These are phyloP conservation scores for Leptinotarsa tumamoca DNA, from an alignment of 2,888 invertebrate genomes.

Conservation along the genomic window DNA sequence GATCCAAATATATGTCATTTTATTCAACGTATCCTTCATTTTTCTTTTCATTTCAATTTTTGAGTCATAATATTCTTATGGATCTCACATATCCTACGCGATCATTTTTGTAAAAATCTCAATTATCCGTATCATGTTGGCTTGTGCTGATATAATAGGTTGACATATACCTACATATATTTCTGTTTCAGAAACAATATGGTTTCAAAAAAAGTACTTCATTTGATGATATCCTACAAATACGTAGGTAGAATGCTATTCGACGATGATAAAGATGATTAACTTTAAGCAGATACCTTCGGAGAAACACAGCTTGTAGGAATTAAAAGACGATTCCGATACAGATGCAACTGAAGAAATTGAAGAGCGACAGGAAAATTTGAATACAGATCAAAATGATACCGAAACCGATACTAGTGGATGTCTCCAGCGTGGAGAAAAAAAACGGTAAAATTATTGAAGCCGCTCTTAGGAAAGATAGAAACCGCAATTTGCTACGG, in stretches of 20 bases:
- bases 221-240: not conserved
- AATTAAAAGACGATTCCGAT: not conserved
- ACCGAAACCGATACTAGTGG: not conserved
- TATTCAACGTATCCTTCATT: too few species aligned
- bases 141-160: not conserved
- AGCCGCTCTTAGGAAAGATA: not conserved
- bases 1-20: too few species aligned
- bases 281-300: not conserved
- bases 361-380: conserved; percentile 2
- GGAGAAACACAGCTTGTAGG: not conserved
- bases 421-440: not conserved
- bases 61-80: not conserved
- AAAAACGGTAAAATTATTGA: not conserved
- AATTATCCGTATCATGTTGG: not conserved
- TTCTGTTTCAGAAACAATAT: not conserved
- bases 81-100: not conserved
- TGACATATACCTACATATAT: not conserved
- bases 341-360: not conserved
- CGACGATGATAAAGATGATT: not conserved
- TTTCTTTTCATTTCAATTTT: not conserved
- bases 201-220: not conserved
- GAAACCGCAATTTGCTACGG: not conserved
- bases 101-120: not conserved
- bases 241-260: not conserved
- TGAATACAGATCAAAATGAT: conserved; percentile 36